Conservation (phyloP, 2,113 vertebrate genomes). For the Serinus canaria region DNA sequence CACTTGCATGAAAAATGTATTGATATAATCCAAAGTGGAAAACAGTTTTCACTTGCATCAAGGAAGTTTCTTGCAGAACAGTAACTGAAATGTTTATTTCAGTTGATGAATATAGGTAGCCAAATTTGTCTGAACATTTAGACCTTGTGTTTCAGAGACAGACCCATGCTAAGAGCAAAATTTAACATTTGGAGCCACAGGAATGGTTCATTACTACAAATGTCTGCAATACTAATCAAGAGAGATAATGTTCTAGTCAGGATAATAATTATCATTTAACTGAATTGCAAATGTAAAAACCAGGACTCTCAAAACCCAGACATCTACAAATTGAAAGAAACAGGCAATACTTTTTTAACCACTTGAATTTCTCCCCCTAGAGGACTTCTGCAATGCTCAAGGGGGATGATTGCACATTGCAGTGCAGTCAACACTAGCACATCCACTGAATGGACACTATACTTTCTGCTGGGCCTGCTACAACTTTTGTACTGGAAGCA, state of each 20-base stretch:
- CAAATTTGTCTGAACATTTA: neutral
- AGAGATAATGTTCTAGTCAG: slow-evolving; percentile 1
- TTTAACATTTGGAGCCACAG: neutral
- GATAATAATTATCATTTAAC: slow-evolving; percentile 43
- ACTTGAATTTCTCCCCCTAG: neutral
- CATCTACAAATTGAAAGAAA: neutral
- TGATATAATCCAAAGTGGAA: neutral
- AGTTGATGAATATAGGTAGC: neutral
- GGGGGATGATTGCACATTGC: neutral
- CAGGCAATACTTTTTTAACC: neutral
- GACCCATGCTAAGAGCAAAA: neutral
- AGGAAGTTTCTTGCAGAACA: neutral
- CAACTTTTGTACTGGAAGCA: neutral
- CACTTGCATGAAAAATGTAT: neutral
- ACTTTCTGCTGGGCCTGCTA: neutral
- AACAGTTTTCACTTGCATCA: neutral
- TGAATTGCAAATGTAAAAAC: slow-evolving; percentile 13
- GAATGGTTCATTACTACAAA: neutral
- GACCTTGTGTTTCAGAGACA: neutral
- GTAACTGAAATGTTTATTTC: neutral
- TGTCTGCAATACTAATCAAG: slow-evolving; percentile 28
- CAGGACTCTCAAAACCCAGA: neutral
- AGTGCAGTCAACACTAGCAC: neutral
- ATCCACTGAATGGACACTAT: neutral
- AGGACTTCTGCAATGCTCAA: neutral